Evolutionary conservation across 2,113 vertebrate species (phyloP).

Genomic region (Megalops atlanticus): DNA sequence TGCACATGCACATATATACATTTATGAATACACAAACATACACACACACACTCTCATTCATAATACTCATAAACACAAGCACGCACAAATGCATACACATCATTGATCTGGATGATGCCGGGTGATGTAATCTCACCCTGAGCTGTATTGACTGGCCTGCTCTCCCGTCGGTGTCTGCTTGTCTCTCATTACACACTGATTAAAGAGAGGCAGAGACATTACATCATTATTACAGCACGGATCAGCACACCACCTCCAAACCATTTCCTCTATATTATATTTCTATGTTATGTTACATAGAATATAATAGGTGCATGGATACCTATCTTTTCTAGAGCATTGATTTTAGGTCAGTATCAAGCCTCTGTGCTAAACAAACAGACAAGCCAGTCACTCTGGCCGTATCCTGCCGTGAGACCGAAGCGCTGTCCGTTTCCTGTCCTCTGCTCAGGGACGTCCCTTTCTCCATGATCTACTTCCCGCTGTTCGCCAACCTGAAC

Average conservation of each 20-base stretch:
- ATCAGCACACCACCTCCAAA: not conserved
- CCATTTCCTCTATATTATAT: too few species aligned
- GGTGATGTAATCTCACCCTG: not conserved
- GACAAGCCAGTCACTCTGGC: not conserved
- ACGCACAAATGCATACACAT: not conserved
- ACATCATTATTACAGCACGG: not conserved
- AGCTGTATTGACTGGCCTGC: not conserved
- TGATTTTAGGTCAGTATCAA: too few species aligned
- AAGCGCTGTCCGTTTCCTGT: not conserved
- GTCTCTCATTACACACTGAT: not conserved
- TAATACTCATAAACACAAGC: not conserved
- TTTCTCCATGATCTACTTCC: slow-evolving; percentile 85
- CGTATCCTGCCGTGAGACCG: not conserved
- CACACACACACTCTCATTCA: not conserved
- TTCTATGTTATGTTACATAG: too few species aligned
- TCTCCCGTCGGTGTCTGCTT: not conserved
- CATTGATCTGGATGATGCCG: too few species aligned
- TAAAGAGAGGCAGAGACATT: not conserved
- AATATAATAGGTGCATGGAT: too few species aligned
- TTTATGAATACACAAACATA: not conserved
- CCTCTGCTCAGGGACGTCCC: slow-evolving; percentile 68
- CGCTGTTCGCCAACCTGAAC: slow-evolving; percentile 79
- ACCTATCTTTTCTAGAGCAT: too few species aligned
- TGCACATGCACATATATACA: not conserved
- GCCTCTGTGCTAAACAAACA: slow-evolving; percentile 15